Base-by-base conservation (phyloP, 2,888 invertebrate genomes). In the Lepidochrysops patricia region DNA sequence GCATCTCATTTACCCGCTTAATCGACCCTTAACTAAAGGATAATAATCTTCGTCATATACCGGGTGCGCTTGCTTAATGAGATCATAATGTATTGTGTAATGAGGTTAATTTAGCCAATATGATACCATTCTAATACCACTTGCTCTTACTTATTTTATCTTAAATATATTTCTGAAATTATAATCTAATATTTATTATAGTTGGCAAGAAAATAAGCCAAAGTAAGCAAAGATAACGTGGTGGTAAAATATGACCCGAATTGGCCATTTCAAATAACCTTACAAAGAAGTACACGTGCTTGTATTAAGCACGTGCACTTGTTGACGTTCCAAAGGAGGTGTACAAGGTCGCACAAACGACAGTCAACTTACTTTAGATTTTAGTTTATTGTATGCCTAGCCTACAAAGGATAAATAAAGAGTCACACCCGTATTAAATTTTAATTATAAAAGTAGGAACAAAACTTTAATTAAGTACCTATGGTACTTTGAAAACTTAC, bases 1-100 rank as follows among this genome's bases (percentile, higher is more conserved):
- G 68, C 72, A 68, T 72, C 71, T 70, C 73, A 72, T 73, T 73
- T 73, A 69, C 69, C 65, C 65, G 61, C 62, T 64, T 69, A 72
- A 72, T 73, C 71, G 69, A 69, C 62, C 67, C 66, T 64, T 67
- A 67, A 57, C 57, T 60, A 50, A 60, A 63, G 67, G 67, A 67
- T 66, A 67, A 64, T 62, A 62, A 66, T 68, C 64, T 64, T 63
- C 64, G 60, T 63, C 66, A 65, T 66, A 64, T 63, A 63, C 60
- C 61, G 57, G 58, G 60, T 58, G 57, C 58, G 37, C 54, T 52
- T 60, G 29, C 57, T 63, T 66, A 65, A 66, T 64, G 63, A 60
- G 61, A 60, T 59, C 64, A 64, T 62, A 49, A 63, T 62, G 65
- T 61, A 65, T 57, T 48, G 57, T 48, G 34, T 29, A 54, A 58